Percentiles rank a stretch among this genome's conserved stretches.
Evolutionary conservation across 2,888 invertebrate genomes (phyloP).

Genomic region (Agrochola lychnidis): DNA sequence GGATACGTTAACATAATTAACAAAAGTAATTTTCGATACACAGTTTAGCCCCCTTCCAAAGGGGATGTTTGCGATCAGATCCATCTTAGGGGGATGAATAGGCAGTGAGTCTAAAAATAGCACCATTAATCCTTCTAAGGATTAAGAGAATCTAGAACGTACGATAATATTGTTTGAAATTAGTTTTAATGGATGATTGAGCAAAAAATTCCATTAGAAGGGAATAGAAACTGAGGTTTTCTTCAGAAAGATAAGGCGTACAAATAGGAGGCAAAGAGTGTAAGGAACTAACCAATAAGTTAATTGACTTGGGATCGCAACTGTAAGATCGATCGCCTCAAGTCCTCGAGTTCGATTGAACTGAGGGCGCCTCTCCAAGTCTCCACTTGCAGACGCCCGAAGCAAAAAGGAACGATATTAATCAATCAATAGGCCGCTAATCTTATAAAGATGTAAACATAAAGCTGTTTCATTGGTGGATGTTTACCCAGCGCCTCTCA

Average conservation of each 20-base stretch:
- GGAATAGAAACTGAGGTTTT: neutral
- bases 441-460: conserved; percentile 56
- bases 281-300: conserved; percentile 44
- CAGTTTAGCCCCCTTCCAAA: conserved; percentile 24
- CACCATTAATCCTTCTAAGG: conserved; percentile 29
- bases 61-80: conserved; percentile 34
- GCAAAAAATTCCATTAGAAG: neutral
- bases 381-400: conserved; percentile 19
- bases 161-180: conserved; percentile 38
- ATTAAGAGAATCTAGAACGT: conserved; percentile 36
- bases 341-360: conserved; percentile 24
- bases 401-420: conserved; percentile 36
- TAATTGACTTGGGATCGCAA: conserved; percentile 48
- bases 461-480: conserved; percentile 34
- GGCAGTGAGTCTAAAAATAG: conserved; percentile 42
- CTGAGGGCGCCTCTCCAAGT: conserved; percentile 17
- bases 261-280: conserved; percentile 20
- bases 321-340: conserved; percentile 48
- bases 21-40: conserved; percentile 34
- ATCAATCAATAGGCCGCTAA: conserved; percentile 54
- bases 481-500: conserved; percentile 54
- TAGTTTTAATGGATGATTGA: conserved; percentile 27
- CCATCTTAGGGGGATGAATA: conserved; percentile 33
- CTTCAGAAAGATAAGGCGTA: conserved; percentile 23
- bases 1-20: conserved; percentile 34